Evolutionary conservation across 1,140 invertebrate species (phyloP), one percentile per base, ranked within the genome.

Genomic region (Microplitis demolitor): DNA sequence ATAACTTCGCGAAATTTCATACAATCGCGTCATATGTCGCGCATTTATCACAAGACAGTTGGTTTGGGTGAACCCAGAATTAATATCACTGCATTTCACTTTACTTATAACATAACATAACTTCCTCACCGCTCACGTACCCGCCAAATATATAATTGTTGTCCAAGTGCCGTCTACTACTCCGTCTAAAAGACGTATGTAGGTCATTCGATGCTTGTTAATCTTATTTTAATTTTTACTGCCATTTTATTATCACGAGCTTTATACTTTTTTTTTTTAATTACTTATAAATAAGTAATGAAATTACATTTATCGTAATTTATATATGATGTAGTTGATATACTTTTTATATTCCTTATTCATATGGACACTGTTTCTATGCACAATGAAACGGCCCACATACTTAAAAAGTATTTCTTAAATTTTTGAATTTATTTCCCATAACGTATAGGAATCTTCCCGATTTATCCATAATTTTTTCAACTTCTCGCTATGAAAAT

Each of bases 111-210:
- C 24, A 24, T 24, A 24, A 24, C 24, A 24, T 24, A 24, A 24
- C 24, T 24, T 24, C 24, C 24, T 13, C 45, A 2, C 45, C 14
- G 14, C 54, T 56, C 54, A 56, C 11, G 9, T 13, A 14, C 3
- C 31, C 56, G 56, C 56, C 56, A 60, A 60, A 60, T 60, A 60
- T 60, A 60, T 60, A 60, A 60, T 60, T 60, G 56, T 60, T 60
- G 56, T 60, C 14, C 24, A 13, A 5, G 56, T 16, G 33, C 16
- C 56, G 56, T 60, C 24, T 4, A 60, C 56, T 54, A 50, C 14
- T 24, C 24, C 24, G 56, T 34, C 16, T 3, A 13, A 60, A 13
- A 34, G 56, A 60, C 56, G 5, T 13, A 60, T 31, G 56, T 60
- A 13, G 56, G 56, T 60, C 56, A 60, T 60, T 13, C 16, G 33